Percentiles rank a stretch among this genome's conserved stretches.
Conservation (phyloP, 1,140 invertebrate genomes). For the Drosophila subobscura region DNA sequence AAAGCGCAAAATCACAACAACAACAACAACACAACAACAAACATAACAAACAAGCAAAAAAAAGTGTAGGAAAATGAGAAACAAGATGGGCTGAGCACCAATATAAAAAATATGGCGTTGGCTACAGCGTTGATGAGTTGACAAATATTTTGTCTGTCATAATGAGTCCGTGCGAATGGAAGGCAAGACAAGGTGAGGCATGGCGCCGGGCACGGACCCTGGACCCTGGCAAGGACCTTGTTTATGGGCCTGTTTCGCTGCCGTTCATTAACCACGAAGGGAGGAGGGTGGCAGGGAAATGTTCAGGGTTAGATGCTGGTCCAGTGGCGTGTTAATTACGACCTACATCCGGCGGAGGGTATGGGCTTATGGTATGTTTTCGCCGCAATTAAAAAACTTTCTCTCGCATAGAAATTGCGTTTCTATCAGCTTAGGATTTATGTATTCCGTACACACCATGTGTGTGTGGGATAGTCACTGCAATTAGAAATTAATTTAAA, state of each 20-base stretch:
- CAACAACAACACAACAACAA: slow-evolving; percentile 10
- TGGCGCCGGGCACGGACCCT: not conserved
- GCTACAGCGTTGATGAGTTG: slow-evolving; percentile 70
- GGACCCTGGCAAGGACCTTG: slow-evolving; percentile 21
- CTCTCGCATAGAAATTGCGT: slow-evolving; percentile 32
- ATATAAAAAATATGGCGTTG: slow-evolving; percentile 42
- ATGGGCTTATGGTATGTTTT: not conserved
- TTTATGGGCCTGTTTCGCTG: slow-evolving; percentile 46
- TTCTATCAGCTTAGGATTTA: slow-evolving; percentile 31
- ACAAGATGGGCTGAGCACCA: slow-evolving; percentile 14
- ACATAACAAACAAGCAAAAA: slow-evolving; percentile 26
- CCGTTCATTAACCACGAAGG: slow-evolving; percentile 50
- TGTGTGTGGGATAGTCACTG: slow-evolving; percentile 24
- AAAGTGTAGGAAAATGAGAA: slow-evolving; percentile 37
- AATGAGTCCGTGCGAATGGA: slow-evolving; percentile 53
- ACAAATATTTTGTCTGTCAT: slow-evolving; percentile 81
- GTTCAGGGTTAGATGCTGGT: slow-evolving; percentile 7
- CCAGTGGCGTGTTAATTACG: slow-evolving; percentile 71
- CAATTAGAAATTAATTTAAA: slow-evolving; percentile 27
- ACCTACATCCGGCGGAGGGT: slow-evolving; percentile 46
- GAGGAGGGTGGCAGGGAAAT: not conserved
- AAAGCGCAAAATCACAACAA: slow-evolving; percentile 40
- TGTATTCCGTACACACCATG: slow-evolving; percentile 38
- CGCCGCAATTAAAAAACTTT: slow-evolving; percentile 50
- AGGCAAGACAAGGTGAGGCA: slow-evolving; percentile 38